Evolutionary conservation across 2,888 invertebrate genomes (phyloP).

Genomic region (Sphinx pinastri): DNA sequence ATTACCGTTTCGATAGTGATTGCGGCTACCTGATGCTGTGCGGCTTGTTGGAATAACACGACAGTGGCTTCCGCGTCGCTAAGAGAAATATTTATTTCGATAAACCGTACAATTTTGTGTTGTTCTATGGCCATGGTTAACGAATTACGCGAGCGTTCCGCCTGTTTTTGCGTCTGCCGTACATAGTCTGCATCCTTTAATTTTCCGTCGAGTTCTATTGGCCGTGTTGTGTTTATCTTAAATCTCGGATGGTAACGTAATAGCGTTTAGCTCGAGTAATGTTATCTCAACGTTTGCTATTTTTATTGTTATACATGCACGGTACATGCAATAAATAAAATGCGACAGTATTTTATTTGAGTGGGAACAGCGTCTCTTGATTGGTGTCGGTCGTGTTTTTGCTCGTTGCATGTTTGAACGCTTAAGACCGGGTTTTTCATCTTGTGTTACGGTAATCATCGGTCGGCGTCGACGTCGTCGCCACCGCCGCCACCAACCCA

Average conservation of each 20-base stretch:
- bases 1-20: constrained; percentile 76
- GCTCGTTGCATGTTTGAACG: constrained; percentile 48
- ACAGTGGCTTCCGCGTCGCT: constrained; percentile 74
- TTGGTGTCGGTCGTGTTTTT: constrained; percentile 56
- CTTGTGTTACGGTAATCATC: too few relatives aligned
- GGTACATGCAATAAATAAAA: constrained; percentile 13
- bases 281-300: constrained; percentile 18
- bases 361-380: constrained; percentile 51
- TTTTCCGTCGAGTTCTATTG: constrained; percentile 30
- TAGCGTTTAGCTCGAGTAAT: neutral
- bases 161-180: constrained; percentile 40
- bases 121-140: constrained; percentile 61
- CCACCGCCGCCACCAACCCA: too few relatives aligned
- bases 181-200: constrained; percentile 37
- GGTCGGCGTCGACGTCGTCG: too few relatives aligned
- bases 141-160: constrained; percentile 43
- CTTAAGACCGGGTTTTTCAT: too few relatives aligned
- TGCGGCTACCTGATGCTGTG: constrained; percentile 69
- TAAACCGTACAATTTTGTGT: constrained; percentile 69
- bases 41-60: constrained; percentile 70
- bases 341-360: constrained; percentile 43
- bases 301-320: neutral
- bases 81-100: constrained; percentile 75
- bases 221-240: constrained; percentile 10
- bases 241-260: constrained; percentile 7